Base-by-base conservation (phyloP, 2,888 invertebrate genomes). In the Lagria hirta region DNA sequence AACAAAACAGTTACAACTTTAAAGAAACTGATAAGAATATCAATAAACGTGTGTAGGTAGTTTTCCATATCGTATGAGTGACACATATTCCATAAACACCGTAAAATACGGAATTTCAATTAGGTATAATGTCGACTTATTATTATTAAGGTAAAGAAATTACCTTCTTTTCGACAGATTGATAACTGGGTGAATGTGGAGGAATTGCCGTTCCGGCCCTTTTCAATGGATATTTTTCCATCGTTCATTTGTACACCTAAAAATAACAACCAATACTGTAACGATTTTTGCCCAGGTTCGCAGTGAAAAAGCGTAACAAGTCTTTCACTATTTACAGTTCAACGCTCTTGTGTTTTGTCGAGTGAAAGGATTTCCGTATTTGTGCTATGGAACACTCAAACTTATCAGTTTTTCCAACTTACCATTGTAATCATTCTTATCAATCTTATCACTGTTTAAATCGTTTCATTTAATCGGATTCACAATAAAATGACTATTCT, bases 171-270 rank as follows among this genome's bases (percentile, higher is more conserved):
- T 73, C 73, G 57, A 80, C 78, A 50, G 80, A 75, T 68, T 81
- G 80, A 71, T 81, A 81, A 50, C 76, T 74, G 37, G 78, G 74
- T 55, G 76, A 74, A 63, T 71, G 72, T 57, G 73, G 75, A 56
- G 75, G 73, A 57, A 74, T 69, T 58, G 76, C 70, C 45, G 64
- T 59, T 56, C 73, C 72, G 60, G 79, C 79, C 53, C 62, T 61
- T 72, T 80, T 83, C 67, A 84, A 72, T 68, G 84, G 84, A 73
- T 78, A 82, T 73, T 81, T 84, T 79, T 84, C 84, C 84, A 84
- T 84, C 62, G 67, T 66, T 68, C 63, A 67, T 54, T 51, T 55
- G 52, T 46, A 56, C 49, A 63, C 61, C 65, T 64, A 54, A 30
- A 60, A 61, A 40, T 24, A 4, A 26, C 35, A 24, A n/a, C n/a